A percentile compares a stretch with the other conserved stretches of the same genome.
Conservation (phyloP, 2,113 vertebrate species). For the Pteropus alecto region DNA sequence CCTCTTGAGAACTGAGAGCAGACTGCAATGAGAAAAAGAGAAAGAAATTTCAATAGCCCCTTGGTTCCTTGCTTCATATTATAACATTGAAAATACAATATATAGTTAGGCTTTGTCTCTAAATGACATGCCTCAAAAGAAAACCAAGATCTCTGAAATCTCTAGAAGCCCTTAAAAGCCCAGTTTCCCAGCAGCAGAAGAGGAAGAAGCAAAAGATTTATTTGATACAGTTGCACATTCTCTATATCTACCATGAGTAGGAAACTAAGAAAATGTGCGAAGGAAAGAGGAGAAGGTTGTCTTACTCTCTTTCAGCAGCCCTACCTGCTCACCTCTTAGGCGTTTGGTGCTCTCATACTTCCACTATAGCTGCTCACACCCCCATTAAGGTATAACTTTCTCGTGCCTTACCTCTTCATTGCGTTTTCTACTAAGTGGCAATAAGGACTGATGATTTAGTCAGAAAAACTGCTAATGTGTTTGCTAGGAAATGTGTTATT, state of each 20-base stretch:
- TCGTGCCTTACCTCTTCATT: not conserved
- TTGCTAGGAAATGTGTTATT: conserved; percentile 20
- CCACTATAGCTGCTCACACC: not conserved
- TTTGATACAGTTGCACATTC: not conserved
- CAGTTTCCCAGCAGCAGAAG: not conserved
- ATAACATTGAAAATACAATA: not conserved
- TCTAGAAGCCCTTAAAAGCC: not conserved
- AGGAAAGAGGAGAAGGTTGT: not conserved
- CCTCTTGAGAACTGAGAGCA: conserved; percentile 99
- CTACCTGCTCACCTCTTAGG: not conserved
- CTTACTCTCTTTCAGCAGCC: not conserved
- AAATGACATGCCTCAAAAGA: not conserved
- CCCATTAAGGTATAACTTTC: not conserved
- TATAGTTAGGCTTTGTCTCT: not conserved
- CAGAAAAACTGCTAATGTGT: not conserved
- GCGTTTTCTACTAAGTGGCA: not conserved
- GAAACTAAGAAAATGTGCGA: not conserved
- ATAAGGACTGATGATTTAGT: conserved; percentile 6
- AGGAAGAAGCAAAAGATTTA: not conserved
- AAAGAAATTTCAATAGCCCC: conserved; percentile 61
- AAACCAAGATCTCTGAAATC: conserved; percentile 31
- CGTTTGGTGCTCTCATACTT: not conserved
- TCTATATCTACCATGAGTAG: not conserved
- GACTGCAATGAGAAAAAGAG: conserved; percentile 86
- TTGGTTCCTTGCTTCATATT: not conserved